phyloP scores from a whole-genome alignment of 1,140 invertebrate genomes.

The Drosophila nannoptera region DNA sequence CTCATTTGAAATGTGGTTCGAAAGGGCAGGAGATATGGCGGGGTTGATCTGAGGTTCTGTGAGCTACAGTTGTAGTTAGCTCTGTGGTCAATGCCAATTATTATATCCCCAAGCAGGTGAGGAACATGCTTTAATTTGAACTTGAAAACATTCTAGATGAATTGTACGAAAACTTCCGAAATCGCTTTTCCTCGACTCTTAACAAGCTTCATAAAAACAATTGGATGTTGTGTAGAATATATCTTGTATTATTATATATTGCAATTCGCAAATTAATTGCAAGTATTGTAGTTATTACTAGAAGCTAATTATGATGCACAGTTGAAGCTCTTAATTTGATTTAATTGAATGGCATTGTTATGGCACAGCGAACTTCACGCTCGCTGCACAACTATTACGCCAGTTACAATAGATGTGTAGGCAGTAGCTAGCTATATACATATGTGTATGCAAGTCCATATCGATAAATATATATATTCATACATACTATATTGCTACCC shows the following conservation, averaged over 20 bases:
- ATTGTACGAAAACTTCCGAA: too few relatives aligned
- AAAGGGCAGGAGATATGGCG: not conserved
- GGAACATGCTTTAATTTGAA: too few relatives aligned
- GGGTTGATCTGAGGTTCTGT: not conserved
- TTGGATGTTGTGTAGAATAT: not conserved
- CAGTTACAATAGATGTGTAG: slow-evolving; percentile 45
- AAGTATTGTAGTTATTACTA: slow-evolving; percentile 17
- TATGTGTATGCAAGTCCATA: too few relatives aligned
- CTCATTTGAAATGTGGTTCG: slow-evolving; percentile 55
- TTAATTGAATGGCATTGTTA: slow-evolving; percentile 67
- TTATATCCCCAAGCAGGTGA: not conserved
- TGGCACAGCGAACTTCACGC: slow-evolving; percentile 65
- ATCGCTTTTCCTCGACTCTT: not conserved
- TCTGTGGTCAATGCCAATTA: slow-evolving; percentile 32
- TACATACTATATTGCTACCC: too few relatives aligned
- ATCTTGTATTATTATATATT: not conserved
- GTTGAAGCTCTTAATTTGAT: slow-evolving; percentile 53
- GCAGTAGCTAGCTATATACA: too few relatives aligned
- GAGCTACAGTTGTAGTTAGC: slow-evolving; percentile 15
- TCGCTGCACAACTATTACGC: slow-evolving; percentile 64
- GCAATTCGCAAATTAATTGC: slow-evolving; percentile 18
- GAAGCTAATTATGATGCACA: slow-evolving; percentile 55
- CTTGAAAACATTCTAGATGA: too few relatives aligned
- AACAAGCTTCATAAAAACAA: not conserved
- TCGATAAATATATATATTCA: too few relatives aligned